A percentile compares a stretch with the other conserved stretches of the same genome.
Conservation (phyloP, 1,140 invertebrate genomes). For the Drosophila sulfurigaster region DNA sequence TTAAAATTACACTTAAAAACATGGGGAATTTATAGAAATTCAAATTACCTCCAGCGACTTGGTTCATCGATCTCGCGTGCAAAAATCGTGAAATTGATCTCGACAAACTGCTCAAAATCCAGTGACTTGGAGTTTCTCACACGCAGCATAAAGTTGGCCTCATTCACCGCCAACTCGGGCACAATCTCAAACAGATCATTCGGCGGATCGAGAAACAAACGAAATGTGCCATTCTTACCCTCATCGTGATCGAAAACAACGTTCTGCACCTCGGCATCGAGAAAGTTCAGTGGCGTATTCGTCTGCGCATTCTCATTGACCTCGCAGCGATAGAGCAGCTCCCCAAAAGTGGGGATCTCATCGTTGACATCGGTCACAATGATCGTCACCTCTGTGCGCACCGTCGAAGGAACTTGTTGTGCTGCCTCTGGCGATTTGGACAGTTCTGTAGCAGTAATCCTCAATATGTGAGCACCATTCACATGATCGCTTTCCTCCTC, state of each 20-base stretch:
- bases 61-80: slow-evolving; percentile 92
- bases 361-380: slow-evolving; percentile 98
- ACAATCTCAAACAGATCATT: slow-evolving; percentile 95
- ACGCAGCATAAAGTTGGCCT: slow-evolving; percentile 95
- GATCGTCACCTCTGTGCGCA: slow-evolving; percentile 95
- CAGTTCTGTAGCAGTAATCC: slow-evolving; percentile 90
- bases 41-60: slow-evolving; percentile 70
- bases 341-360: slow-evolving; percentile 94
- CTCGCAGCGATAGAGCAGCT: slow-evolving; percentile 92
- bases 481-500: slow-evolving; percentile 91
- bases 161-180: slow-evolving; percentile 94
- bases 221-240: slow-evolving; percentile 97
- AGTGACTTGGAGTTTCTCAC: slow-evolving; percentile 93
- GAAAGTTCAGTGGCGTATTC: slow-evolving; percentile 95
- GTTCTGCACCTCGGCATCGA: slow-evolving; percentile 91
- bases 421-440: slow-evolving; percentile 89
- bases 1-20: neutral
- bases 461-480: slow-evolving; percentile 94
- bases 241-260: slow-evolving; percentile 97
- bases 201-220: slow-evolving; percentile 91
- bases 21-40: neutral
- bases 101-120: slow-evolving; percentile 93
- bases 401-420: slow-evolving; percentile 89
- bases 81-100: slow-evolving; percentile 93
- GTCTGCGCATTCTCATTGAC: slow-evolving; percentile 96